phyloP scores from a whole-genome alignment of 2,888 invertebrate species.

The Neuroscelio doddi region DNA sequence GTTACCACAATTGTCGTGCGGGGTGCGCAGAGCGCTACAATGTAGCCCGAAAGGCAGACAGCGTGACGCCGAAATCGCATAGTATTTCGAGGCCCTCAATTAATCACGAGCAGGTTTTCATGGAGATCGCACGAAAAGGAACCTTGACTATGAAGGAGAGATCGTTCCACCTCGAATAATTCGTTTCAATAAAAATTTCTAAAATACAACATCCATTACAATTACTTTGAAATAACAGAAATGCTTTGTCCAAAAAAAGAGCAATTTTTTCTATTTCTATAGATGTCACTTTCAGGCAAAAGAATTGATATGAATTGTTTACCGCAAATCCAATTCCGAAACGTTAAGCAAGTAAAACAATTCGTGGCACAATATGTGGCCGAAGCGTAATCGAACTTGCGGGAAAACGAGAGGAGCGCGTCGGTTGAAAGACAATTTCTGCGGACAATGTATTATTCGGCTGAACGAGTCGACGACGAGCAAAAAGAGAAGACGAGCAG shows the following conservation, averaged over 20 bases:
- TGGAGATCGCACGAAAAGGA: too few relatives aligned
- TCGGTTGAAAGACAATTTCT: constrained; percentile 28
- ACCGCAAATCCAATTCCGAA: constrained; percentile 20
- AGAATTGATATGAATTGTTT: constrained; percentile 19
- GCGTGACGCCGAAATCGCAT: constrained; percentile 57
- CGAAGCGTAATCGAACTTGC: constrained; percentile 21
- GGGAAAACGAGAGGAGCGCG: constrained; percentile 25
- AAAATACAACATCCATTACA: too few relatives aligned
- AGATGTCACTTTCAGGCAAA: neutral
- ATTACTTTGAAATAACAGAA: too few relatives aligned
- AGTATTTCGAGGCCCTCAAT: constrained; percentile 41
- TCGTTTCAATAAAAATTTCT: too few relatives aligned
- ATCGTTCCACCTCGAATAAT: too few relatives aligned
- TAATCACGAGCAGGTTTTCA: constrained; percentile 43
- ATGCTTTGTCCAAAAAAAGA: too few relatives aligned
- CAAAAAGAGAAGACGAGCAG: constrained; percentile 8
- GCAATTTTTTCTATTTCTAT: neutral
- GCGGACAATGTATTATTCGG: constrained; percentile 19
- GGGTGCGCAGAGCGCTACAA: constrained; percentile 46
- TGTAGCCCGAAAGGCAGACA: constrained; percentile 54
- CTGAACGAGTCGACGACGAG: constrained; percentile 11
- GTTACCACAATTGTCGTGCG: too few relatives aligned
- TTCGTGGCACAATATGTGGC: constrained; percentile 5
- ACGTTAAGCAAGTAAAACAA: constrained; percentile 5
- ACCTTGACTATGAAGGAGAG: too few relatives aligned